These are phyloP conservation scores for Andrena bicolor DNA, from an alignment of 2,888 invertebrate species.

Conservation along the genomic window DNA sequence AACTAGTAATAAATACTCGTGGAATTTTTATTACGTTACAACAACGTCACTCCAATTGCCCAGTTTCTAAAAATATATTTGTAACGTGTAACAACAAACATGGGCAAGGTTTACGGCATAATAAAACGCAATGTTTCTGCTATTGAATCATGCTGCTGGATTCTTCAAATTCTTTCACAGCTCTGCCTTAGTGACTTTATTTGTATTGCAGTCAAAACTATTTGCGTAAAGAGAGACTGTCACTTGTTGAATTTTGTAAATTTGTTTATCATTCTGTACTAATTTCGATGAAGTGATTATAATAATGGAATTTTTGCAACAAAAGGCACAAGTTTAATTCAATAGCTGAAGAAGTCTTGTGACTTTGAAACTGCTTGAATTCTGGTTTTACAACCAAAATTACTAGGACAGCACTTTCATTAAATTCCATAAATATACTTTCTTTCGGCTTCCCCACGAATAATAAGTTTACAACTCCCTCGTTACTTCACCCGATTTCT, in stretches of 20 bases:
- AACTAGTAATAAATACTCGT: neutral
- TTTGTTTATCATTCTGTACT: too few species aligned
- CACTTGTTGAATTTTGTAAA: too few species aligned
- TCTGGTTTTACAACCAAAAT: neutral
- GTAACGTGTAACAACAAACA: neutral
- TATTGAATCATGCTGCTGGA: neutral
- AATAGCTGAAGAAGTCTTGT: too few species aligned
- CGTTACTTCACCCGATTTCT: conserved; percentile 11
- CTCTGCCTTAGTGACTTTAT: too few species aligned
- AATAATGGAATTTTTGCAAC: too few species aligned
- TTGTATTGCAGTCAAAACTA: too few species aligned
- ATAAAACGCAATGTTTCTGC: neutral
- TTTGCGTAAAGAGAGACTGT: too few species aligned
- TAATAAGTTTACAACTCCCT: neutral
- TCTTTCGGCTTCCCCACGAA: neutral
- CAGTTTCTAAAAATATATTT: conserved; percentile 1
- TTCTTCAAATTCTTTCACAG: neutral
- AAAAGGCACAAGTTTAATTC: too few species aligned
- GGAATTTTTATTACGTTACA: neutral
- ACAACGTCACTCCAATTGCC: neutral
- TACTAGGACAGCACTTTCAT: neutral
- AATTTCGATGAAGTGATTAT: too few species aligned
- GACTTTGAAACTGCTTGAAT: too few species aligned
- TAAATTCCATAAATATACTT: neutral
- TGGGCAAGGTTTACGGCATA: neutral